Conservation (phyloP, 2,888 invertebrate species). For the Catocala fraxini region DNA sequence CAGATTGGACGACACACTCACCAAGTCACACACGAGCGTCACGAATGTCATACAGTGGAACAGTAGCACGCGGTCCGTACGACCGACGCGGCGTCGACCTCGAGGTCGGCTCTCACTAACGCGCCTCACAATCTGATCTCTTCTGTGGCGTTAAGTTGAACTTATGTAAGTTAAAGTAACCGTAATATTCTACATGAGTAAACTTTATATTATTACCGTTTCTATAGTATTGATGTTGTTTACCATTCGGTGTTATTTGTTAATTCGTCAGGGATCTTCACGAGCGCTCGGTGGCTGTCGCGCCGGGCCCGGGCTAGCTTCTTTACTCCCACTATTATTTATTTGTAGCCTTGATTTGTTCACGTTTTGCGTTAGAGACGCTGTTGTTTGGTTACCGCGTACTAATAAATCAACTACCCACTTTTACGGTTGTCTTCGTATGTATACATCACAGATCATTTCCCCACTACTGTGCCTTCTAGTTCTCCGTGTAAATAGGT, state of each 20-base stretch:
- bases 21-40: too few species aligned
- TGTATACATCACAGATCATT: slow-evolving; percentile 56
- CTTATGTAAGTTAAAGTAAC: slow-evolving; percentile 66
- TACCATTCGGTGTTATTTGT: slow-evolving; percentile 62
- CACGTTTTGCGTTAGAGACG: slow-evolving; percentile 27
- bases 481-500: slow-evolving; percentile 79
- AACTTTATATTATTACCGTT: slow-evolving; percentile 59
- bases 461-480: slow-evolving; percentile 85
- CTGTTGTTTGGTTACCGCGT: slow-evolving; percentile 29
- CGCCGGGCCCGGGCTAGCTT: slow-evolving; percentile 24
- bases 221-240: slow-evolving; percentile 69
- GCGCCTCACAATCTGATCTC: slow-evolving; percentile 61
- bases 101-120: slow-evolving; percentile 11
- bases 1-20: slow-evolving; percentile 56
- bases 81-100: not conserved
- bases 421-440: slow-evolving; percentile 27
- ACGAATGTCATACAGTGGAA: slow-evolving; percentile 1
- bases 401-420: slow-evolving; percentile 21
- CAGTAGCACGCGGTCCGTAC: slow-evolving; percentile 15
- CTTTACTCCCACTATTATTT: slow-evolving; percentile 26
- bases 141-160: slow-evolving; percentile 61
- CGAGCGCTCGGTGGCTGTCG: slow-evolving; percentile 10
- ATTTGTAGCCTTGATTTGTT: slow-evolving; percentile 27
- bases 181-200: slow-evolving; percentile 60
- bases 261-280: slow-evolving; percentile 55